These are phyloP conservation scores for Lagocephalus sceleratus DNA, from an alignment of 2,797 vertebrate species.

Conservation along the genomic window DNA sequence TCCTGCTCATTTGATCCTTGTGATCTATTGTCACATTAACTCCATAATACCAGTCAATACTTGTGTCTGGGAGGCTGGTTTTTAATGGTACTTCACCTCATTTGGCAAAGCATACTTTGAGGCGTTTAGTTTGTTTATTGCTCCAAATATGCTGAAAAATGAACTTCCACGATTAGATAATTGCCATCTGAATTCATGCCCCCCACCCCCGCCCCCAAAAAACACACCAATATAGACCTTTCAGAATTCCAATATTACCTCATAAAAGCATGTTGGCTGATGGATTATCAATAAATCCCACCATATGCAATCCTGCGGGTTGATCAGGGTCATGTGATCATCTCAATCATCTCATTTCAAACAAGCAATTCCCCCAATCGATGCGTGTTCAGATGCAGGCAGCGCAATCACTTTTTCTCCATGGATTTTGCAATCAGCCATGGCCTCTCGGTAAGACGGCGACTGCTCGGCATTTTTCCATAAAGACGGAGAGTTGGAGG, in stretches of 20 bases:
- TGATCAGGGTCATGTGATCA: slow-evolving; percentile 54
- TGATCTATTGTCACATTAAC: slow-evolving; percentile 44
- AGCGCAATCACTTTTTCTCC: slow-evolving; percentile 50
- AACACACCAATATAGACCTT: slow-evolving; percentile 23
- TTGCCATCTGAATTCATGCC: slow-evolving; percentile 40
- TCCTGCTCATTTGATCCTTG: slow-evolving; percentile 34
- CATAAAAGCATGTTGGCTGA: slow-evolving; percentile 57
- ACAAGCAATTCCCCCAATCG: slow-evolving; percentile 61
- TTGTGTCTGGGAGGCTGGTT: slow-evolving; percentile 22
- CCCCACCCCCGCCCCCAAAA: slow-evolving; percentile 10
- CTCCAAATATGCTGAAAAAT: slow-evolving; percentile 48
- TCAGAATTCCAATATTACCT: slow-evolving; percentile 61
- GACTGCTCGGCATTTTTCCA: slow-evolving; percentile 31
- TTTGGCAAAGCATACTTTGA: slow-evolving; percentile 51
- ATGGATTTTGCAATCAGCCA: slow-evolving; percentile 69
- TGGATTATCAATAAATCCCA: slow-evolving; percentile 61
- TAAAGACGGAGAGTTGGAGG: slow-evolving; percentile 20
- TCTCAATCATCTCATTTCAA: slow-evolving; percentile 62
- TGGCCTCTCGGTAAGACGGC: slow-evolving; percentile 32
- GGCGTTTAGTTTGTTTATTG: slow-evolving; percentile 56
- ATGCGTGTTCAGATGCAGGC: slow-evolving; percentile 49
- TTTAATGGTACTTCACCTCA: slow-evolving; percentile 55
- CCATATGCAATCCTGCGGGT: slow-evolving; percentile 30
- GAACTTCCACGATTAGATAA: slow-evolving; percentile 25
- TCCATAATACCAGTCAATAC: slow-evolving; percentile 36